These are phyloP conservation scores for Taenioides sp. DNA, from an alignment of 2,797 vertebrate species.

Conservation along the genomic window DNA sequence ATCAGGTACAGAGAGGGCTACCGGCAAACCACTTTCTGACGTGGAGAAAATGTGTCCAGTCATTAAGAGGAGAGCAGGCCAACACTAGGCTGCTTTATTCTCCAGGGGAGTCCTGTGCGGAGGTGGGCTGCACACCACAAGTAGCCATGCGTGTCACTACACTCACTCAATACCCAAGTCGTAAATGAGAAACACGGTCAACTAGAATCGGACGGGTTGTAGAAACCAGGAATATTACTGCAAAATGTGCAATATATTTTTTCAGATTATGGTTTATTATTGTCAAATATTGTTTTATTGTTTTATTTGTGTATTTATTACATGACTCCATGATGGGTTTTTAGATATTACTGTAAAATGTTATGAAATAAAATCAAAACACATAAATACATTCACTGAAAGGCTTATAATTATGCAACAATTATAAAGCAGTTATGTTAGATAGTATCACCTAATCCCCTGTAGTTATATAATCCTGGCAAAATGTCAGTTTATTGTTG, in stretches of 20 bases:
- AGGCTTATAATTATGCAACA: too few species aligned
- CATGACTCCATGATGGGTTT: too few species aligned
- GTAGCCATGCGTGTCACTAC: conserved; percentile 46
- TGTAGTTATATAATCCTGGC: not conserved
- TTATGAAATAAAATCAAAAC: too few species aligned
- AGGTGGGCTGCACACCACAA: conserved; percentile 53
- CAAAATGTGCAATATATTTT: not conserved
- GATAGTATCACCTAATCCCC: too few species aligned
- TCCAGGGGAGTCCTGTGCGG: conserved; percentile 55
- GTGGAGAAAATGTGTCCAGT: conserved; percentile 63
- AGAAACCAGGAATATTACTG: not conserved
- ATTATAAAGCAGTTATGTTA: too few species aligned
- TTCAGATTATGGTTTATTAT: not conserved
- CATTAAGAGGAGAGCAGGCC: conserved; percentile 41
- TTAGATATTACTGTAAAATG: too few species aligned
- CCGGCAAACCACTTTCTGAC: conserved; percentile 56
- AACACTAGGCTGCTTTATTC: conserved; percentile 53
- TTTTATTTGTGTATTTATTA: not conserved
- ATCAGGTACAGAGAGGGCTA: conserved; percentile 51
- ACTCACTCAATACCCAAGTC: conserved; percentile 27
- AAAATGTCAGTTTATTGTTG: not conserved
- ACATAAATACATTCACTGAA: too few species aligned
- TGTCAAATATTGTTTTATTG: not conserved
- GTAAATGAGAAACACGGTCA: conserved; percentile 19
- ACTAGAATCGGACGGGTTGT: conserved; percentile 9